Evolutionary conservation across 2,113 vertebrate species (phyloP), one percentile per base, ranked within the genome.

Genomic region (Stictonetta naevosa): DNA sequence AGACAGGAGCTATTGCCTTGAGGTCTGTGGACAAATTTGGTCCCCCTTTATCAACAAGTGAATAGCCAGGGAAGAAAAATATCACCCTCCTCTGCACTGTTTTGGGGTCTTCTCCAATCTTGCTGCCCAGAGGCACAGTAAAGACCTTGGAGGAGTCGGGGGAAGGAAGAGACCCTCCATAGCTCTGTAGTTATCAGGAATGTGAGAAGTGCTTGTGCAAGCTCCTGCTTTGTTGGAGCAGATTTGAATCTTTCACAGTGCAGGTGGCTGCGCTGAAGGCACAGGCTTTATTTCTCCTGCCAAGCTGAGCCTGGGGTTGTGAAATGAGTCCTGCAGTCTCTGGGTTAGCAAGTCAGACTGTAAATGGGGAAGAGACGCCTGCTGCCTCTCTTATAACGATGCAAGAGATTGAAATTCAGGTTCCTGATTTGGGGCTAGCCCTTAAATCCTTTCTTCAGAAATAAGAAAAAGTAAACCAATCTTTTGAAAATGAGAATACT

Each of bases 101-200:
- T 78, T 50, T 87, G 26, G 2, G 13, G 38, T 85, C 29, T 8
- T 67, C 46, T 71, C 21, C 56, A 91, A 16, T 14, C 36, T 69
- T 53, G 69, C 46, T 63, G 22, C 31, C 55, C 40, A 3, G 7
- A 36, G 19, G 40, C 56, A 66, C 22, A 64, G 42, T 22, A 53
- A 79, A 84, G 63, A 36, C 46, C 48, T 53, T 86, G 44, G 31
- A 89, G 23, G 40, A 34, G 3, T 0, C 0, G 4, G 1, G 10
- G 5, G 8, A 76, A 90, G 55, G 19, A 73, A 75, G 23, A 74
- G 2, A 77, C 3, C 60, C 2, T 1, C 4, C 2, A 10, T 58
- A 55, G 6, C 14, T 73, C 20, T 69, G 16, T 25, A 68, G 56
- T 72, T 75, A 22, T 16, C 48, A 66, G 15, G 33, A 26, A 34